These are phyloP conservation scores for Riparia riparia DNA, from an alignment of 2,113 vertebrate species.

Conservation along the genomic window DNA sequence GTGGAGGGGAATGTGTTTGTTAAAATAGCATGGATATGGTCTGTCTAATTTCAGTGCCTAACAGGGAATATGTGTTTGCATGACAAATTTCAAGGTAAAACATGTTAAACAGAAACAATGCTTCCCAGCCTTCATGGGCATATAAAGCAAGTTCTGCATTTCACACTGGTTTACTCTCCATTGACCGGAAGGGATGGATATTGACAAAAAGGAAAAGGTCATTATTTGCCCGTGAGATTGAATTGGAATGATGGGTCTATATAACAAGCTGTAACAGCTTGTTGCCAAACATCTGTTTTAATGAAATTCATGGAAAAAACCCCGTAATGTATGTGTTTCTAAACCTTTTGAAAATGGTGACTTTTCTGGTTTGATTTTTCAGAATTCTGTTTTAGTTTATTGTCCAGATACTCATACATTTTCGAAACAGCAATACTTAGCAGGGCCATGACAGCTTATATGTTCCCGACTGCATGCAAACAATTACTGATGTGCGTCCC, in stretches of 20 bases:
- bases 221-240: neutral
- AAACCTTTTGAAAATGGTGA: neutral
- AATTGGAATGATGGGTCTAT: neutral
- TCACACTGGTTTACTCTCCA: neutral
- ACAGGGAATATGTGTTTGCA: neutral
- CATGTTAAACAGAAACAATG: rapidly evolving
- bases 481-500: neutral
- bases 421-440: neutral
- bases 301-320: neutral
- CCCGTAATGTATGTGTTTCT: rapidly evolving
- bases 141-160: neutral
- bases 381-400: neutral
- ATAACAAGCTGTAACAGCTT: neutral
- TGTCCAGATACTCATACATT: conserved; percentile 27
- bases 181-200: neutral
- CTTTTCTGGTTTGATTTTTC: neutral
- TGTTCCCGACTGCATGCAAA: neutral
- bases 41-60: neutral
- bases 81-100: neutral
- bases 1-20: neutral
- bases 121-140: neutral
- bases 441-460: neutral
- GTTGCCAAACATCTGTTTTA: neutral
- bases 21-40: neutral
- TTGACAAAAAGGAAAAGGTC: neutral